These are phyloP conservation scores for Saccopteryx leptura DNA, from an alignment of 2,113 vertebrate genomes.

Conservation along the genomic window DNA sequence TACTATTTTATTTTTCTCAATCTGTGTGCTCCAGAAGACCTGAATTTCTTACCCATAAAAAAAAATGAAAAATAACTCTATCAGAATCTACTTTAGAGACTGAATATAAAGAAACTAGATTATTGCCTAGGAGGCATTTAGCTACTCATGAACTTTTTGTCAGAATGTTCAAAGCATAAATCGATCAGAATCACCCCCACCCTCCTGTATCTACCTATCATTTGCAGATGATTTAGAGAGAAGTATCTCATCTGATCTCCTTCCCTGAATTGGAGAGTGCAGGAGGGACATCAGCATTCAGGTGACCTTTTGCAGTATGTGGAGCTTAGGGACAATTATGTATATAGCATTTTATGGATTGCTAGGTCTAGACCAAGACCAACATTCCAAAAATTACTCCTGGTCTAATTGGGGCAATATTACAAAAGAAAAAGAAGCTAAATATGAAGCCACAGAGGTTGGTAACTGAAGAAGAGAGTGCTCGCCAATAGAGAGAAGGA, in stretches of 20 bases:
- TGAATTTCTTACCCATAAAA: background rate
- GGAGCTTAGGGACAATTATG: background rate
- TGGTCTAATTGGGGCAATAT: background rate
- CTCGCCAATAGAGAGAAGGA: background rate
- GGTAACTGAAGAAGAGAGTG: background rate
- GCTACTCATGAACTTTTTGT: background rate
- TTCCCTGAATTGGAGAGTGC: background rate
- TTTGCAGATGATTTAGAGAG: slow-evolving; percentile 14
- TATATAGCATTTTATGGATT: slow-evolving; percentile 16
- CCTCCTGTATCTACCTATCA: background rate
- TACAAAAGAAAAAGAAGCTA: background rate
- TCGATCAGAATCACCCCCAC: background rate
- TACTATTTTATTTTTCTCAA: background rate
- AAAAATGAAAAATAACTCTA: background rate
- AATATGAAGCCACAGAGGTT: background rate
- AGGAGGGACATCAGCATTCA: background rate
- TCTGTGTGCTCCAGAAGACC: background rate
- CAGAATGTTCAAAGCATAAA: background rate
- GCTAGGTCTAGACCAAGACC: slow-evolving; percentile 12
- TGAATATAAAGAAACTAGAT: background rate
- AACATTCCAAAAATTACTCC: background rate
- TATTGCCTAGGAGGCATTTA: background rate
- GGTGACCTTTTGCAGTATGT: background rate
- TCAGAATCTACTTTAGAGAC: background rate
- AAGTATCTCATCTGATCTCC: background rate